Percentiles rank a stretch among this genome's conserved stretches.
phyloP scores from a whole-genome alignment of 2,888 invertebrate species.

The Patella ulyssiponensis region DNA sequence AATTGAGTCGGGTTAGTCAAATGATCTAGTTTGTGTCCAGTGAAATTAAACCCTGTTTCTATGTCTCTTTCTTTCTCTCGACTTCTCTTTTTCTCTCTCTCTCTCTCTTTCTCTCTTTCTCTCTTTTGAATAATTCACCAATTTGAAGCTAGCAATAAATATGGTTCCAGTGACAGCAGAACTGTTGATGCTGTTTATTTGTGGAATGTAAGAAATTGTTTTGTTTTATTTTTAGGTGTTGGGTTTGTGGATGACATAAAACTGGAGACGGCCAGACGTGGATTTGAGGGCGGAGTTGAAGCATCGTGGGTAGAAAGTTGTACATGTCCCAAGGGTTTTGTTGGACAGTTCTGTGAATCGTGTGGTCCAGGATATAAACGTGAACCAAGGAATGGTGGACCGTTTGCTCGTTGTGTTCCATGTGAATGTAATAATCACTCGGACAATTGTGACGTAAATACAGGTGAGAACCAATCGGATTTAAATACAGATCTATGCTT shows the following conservation, averaged over 20 bases:
- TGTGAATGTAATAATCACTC: slow-evolving; percentile 98
- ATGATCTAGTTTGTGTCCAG: no score
- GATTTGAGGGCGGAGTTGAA: slow-evolving; percentile 76
- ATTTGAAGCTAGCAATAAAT: no score
- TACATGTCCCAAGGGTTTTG: slow-evolving; percentile 79
- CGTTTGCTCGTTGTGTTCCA: slow-evolving; percentile 93
- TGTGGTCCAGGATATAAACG: slow-evolving; percentile 96
- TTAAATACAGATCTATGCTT: not conserved
- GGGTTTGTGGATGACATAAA: slow-evolving; percentile 92
- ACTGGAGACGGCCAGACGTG: slow-evolving; percentile 87
- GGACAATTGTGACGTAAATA: slow-evolving; percentile 85
- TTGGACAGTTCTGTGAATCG: slow-evolving; percentile 97
- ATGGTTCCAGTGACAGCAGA: no score
- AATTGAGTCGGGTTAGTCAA: no score
- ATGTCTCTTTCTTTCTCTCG: no score
- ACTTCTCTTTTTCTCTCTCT: no score
- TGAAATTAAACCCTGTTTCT: no score
- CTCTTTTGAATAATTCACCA: no score
- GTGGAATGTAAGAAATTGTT: not conserved
- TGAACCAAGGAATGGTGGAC: slow-evolving; percentile 91
- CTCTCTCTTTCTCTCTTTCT: no score
- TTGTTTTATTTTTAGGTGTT: slow-evolving; percentile 75
- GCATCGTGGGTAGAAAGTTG: slow-evolving; percentile 97
- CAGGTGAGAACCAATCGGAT: slow-evolving; percentile 51
- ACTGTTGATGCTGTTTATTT: no score